Percentiles rank a stretch among this genome's conserved stretches.
These are phyloP conservation scores for Drosophila paracracens DNA, from an alignment of 2,888 invertebrate genomes.

Conservation along the genomic window DNA sequence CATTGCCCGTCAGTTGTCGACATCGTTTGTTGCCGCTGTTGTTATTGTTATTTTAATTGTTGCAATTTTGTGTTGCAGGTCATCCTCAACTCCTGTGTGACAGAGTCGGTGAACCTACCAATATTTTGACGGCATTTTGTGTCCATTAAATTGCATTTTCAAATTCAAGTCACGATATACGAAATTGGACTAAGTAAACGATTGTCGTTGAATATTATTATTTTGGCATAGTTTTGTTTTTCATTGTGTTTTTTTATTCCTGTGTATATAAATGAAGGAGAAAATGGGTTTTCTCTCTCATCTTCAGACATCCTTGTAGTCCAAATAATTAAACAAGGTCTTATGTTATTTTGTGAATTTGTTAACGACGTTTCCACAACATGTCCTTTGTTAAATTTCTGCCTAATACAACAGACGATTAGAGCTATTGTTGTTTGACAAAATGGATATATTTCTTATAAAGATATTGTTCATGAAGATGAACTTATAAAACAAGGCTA, in stretches of 20 bases:
- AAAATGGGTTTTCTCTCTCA: background rate
- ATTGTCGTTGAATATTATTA: background rate
- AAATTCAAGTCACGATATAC: constrained; percentile 42
- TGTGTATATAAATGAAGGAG: background rate
- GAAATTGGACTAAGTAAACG: constrained; percentile 21
- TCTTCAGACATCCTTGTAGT: background rate
- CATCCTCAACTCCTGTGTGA: constrained; percentile 3
- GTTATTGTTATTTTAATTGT: constrained; percentile 52
- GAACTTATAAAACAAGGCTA: background rate
- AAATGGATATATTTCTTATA: background rate
- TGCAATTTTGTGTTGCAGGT: constrained; percentile 48
- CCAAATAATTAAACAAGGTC: background rate
- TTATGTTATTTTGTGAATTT: background rate
- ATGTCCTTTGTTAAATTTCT: background rate
- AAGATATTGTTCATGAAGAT: background rate
- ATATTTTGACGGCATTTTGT: constrained; percentile 29
- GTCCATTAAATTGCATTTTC: constrained; percentile 20
- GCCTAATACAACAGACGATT: background rate
- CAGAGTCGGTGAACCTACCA: constrained; percentile 23
- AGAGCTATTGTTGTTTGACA: background rate
- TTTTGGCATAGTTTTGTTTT: background rate
- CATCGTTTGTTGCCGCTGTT: constrained; percentile 13
- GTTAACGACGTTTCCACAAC: background rate
- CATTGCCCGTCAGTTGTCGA: constrained; percentile 52
- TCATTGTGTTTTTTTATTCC: background rate